Evolutionary conservation across 2,888 invertebrate genomes (phyloP), one percentile per base, ranked within the genome.

Genomic region (Tiliacea citrago): DNA sequence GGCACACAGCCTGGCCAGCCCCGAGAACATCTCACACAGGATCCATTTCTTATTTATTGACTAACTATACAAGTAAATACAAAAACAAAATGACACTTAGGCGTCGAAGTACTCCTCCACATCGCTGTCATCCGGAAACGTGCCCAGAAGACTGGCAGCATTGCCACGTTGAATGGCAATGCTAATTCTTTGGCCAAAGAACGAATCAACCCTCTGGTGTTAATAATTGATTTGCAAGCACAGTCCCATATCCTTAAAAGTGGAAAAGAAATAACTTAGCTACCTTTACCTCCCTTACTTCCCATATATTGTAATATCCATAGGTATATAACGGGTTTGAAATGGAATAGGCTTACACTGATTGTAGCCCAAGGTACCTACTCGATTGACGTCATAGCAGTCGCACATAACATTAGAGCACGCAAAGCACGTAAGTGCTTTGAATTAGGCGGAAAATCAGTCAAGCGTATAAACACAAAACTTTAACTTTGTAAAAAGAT

Each of bases 1-100:
- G 53, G 71, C 66, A n/a, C 39, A 69, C 47, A 77, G 47, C 66
- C 82, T 67, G 67, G 58, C 55, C 55, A 39, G 67, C 42, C 49
- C 57, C 47, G 5, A n/a, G n/a, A 42, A 21, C 60, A 24, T 24
- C 58, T 24, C 57, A 18, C 12, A 70, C 42, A 45, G 18, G 29
- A 45, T n/a, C 49, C 21, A 7, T 66, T 35, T 66, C 35, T n/a
- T 51, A 35, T n/a, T n/a, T 35, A n/a, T 51, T 51, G 3, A 35
- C 21, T 29, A 5, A 66, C 65, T 35, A n/a, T 35, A 29, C 47
- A 35, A 61, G 39, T 61, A 66, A n/a, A 45, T 35, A 12, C 4
- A n/a, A 63, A n/a, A n/a, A 21, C 5, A 35, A 29, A 35, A 63
- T 29, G 5, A 45, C 13, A 42, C 21, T 42, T 13, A 4, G 3